These are phyloP conservation scores for Metridium senile DNA, from an alignment of 92 coral and sea anemone species.

Conservation along the genomic window DNA sequence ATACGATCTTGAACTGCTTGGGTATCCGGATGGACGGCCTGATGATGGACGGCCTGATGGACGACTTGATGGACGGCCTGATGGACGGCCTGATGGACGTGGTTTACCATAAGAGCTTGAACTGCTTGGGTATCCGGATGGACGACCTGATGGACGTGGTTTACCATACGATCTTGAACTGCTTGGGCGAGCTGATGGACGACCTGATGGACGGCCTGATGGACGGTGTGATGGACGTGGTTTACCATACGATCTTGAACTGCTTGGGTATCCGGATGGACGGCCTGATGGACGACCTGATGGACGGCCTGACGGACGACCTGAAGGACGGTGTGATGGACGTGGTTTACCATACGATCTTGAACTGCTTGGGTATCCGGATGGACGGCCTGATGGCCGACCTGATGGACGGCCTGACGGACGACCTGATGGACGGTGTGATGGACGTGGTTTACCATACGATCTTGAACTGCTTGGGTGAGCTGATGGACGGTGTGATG, in stretches of 20 bases:
- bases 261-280: neutral
- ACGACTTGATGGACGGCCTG: neutral
- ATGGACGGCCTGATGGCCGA: neutral
- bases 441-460: neutral
- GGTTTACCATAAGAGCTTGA: neutral
- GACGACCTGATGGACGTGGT: slow-evolving; percentile 4
- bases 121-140: neutral
- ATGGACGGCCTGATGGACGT: neutral
- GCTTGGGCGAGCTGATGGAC: too few species aligned
- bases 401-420: neutral
- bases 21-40: neutral
- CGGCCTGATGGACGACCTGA: slow-evolving; percentile 3
- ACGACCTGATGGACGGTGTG: neutral
- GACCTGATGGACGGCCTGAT: too few species aligned
- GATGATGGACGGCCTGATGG: neutral
- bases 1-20: neutral
- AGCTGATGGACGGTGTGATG: neutral
- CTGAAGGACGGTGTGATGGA: neutral
- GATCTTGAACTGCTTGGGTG: neutral
- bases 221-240: neutral
- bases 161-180: too few species aligned
- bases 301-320: neutral
- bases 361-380: neutral
- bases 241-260: neutral
- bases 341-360: neutral